Percentiles rank a stretch among this genome's conserved stretches.
phyloP scores from a whole-genome alignment of 2,888 invertebrate species.

The Hetaerina titia region DNA sequence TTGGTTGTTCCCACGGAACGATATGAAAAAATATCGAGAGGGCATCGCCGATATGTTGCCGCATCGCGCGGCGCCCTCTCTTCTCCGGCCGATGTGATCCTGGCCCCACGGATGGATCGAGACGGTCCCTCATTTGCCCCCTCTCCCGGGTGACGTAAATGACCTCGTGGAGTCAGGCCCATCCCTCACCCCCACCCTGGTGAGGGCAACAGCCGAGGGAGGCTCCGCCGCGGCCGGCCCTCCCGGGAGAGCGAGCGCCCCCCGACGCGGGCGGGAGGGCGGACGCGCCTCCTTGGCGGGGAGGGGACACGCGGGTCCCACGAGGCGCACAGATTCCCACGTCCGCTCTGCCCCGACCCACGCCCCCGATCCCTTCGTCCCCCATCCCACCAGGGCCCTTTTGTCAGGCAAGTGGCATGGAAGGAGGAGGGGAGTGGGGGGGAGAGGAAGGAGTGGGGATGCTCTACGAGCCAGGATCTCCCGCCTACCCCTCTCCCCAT shows the following conservation, averaged over 20 bases:
- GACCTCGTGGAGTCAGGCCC: background rate
- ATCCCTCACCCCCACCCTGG: too few relatives aligned
- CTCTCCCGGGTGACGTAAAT: background rate
- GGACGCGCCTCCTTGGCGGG: background rate
- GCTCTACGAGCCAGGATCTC: too few relatives aligned
- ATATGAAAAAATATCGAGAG: too few relatives aligned
- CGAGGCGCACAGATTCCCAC: background rate
- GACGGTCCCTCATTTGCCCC: background rate
- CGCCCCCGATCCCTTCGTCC: too few relatives aligned
- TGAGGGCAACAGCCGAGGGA: background rate
- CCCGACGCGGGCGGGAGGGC: background rate
- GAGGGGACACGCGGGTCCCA: background rate
- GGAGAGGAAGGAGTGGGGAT: too few relatives aligned
- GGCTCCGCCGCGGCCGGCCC: background rate
- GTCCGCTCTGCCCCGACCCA: background rate
- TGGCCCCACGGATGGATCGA: background rate
- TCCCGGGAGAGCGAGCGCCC: background rate
- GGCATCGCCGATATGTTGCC: too few relatives aligned
- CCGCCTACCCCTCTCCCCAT: too few relatives aligned
- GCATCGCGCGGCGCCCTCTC: background rate
- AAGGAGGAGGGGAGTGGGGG: background rate
- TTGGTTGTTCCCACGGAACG: too few relatives aligned
- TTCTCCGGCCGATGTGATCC: background rate
- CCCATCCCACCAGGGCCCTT: background rate
- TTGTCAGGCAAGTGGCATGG: slow-evolving; percentile 12